phyloP scores from a whole-genome alignment of 2,888 invertebrate species.

The Plebejus anna region DNA sequence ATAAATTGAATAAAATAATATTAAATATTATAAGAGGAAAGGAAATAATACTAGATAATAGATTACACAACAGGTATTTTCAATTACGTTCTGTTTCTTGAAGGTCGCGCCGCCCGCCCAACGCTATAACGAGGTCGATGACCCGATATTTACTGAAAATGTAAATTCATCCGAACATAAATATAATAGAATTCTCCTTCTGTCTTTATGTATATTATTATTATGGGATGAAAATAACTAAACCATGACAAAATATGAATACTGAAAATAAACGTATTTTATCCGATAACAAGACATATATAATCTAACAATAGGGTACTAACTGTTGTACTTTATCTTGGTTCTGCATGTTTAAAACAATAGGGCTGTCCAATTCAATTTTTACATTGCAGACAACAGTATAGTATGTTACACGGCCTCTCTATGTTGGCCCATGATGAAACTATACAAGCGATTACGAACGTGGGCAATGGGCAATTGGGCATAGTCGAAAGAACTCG shows the following conservation, averaged over 20 bases:
- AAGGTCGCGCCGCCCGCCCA: conserved; percentile 7
- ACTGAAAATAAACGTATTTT: background rate
- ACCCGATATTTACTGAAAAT: conserved; percentile 30
- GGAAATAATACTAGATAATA: background rate
- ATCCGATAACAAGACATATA: background rate
- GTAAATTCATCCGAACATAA: background rate
- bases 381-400: too few species aligned
- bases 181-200: background rate
- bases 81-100: background rate
- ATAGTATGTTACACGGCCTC: too few species aligned
- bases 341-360: background rate
- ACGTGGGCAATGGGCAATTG: too few species aligned
- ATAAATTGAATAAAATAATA: background rate
- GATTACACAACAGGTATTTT: conserved; percentile 6
- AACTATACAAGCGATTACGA: too few species aligned
- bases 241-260: background rate
- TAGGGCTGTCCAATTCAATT: background rate
- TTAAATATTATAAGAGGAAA: background rate
- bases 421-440: too few species aligned
- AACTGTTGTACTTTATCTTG: conserved; percentile 9
- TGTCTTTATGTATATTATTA: background rate
- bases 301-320: background rate
- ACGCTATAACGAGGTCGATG: conserved; percentile 33
- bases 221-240: background rate
- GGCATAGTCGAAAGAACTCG: too few species aligned